A percentile compares a stretch with the other conserved stretches of the same genome.
These are phyloP conservation scores for Sinotaia quadrata DNA, from an alignment of 2,888 invertebrate species.

Conservation along the genomic window DNA sequence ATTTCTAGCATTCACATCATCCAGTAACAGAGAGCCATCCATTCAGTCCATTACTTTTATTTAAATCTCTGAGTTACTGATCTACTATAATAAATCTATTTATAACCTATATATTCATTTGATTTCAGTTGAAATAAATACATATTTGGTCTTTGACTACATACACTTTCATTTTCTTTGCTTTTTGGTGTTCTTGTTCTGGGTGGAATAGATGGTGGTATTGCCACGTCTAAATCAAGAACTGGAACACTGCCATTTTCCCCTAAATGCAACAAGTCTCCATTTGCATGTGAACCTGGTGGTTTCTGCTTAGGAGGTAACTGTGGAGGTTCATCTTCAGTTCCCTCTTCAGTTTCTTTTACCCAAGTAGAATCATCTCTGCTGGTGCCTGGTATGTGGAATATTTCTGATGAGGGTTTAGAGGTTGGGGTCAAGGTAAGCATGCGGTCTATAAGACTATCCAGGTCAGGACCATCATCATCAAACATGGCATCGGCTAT, in stretches of 20 bases:
- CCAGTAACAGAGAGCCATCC: no score
- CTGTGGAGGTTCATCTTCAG: slow-evolving; percentile 46
- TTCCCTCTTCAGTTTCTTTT: slow-evolving; percentile 5
- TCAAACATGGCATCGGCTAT: slow-evolving; percentile 30
- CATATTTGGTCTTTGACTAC: no score
- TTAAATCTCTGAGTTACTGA: no score
- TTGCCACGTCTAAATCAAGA: slow-evolving; percentile 7
- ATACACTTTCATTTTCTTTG: slow-evolving; percentile 25
- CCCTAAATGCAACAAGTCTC: slow-evolving; percentile 42
- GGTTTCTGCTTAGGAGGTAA: slow-evolving; percentile 59
- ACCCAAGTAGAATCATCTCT: not conserved
- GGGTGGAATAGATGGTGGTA: slow-evolving; percentile 59
- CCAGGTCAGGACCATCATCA: slow-evolving; percentile 57
- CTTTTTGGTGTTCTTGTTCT: slow-evolving; percentile 50
- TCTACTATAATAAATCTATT: no score
- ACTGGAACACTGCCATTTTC: slow-evolving; percentile 14
- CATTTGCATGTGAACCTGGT: slow-evolving; percentile 48
- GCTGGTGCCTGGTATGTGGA: slow-evolving; percentile 11
- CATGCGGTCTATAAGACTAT: slow-evolving; percentile 59
- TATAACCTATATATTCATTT: no score
- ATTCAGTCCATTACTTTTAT: no score
- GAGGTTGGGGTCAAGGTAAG: slow-evolving; percentile 61
- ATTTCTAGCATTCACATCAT: no score
- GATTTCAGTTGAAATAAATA: no score
- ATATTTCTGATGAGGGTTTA: slow-evolving; percentile 44